Evolutionary conservation across 2,113 vertebrate genomes (phyloP).

Genomic region (Gadus macrocephalus): DNA sequence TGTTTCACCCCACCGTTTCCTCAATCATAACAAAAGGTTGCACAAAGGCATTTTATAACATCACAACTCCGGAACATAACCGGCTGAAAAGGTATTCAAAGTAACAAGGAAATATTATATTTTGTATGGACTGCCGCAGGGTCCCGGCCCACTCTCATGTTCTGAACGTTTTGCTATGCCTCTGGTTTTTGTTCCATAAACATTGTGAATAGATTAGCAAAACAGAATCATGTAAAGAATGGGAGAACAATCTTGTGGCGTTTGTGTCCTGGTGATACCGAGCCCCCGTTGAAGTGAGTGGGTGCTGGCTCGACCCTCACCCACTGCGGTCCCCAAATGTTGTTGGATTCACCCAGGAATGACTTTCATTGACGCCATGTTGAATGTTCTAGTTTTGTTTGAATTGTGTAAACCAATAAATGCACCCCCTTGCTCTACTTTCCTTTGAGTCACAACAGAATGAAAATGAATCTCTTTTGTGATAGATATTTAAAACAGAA

Average conservation of each 20-base stretch:
- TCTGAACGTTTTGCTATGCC: slow-evolving; percentile 1
- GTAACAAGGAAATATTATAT: not conserved
- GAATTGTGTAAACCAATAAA: slow-evolving; percentile 14
- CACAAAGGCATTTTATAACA: not conserved
- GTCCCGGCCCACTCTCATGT: not conserved
- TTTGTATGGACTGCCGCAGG: not conserved
- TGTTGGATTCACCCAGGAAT: not conserved
- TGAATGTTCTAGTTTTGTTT: slow-evolving; percentile 18
- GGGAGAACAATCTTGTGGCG: no score
- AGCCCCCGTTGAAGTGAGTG: not conserved
- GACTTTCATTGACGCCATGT: not conserved
- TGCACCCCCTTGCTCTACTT: slow-evolving; percentile 7
- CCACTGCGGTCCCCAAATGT: no score
- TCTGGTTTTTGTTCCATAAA: slow-evolving; percentile 5
- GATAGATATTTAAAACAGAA: not conserved
- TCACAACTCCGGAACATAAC: not conserved
- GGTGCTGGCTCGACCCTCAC: not conserved
- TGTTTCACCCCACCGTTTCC: not conserved
- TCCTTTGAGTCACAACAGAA: not conserved
- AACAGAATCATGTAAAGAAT: not conserved
- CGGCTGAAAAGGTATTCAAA: not conserved
- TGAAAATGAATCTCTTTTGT: not conserved
- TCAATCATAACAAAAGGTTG: no score
- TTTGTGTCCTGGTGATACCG: no score
- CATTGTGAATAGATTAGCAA: not conserved